A percentile compares a stretch with the other conserved stretches of the same genome.
Conservation (phyloP, 2,888 invertebrate species). For the Phanerotoma sp. region DNA sequence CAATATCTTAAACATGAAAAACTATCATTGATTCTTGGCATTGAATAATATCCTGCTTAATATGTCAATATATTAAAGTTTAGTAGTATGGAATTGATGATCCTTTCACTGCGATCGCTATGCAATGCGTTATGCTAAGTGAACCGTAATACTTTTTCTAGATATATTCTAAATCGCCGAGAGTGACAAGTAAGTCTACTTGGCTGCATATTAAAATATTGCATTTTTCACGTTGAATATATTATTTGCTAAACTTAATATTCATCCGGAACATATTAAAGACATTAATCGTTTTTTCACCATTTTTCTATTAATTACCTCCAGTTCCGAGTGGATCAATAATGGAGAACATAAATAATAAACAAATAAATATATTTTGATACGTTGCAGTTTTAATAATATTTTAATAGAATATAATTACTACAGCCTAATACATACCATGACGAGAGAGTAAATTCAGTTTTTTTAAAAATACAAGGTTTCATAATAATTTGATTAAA, state of each 20-base stretch:
- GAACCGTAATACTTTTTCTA: slow-evolving; percentile 6
- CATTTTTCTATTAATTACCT: neutral
- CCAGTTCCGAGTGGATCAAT: neutral
- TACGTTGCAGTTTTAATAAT: slow-evolving; percentile 49
- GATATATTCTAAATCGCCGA: neutral
- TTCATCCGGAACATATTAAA: neutral
- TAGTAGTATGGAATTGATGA: slow-evolving; percentile 12
- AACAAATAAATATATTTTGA: slow-evolving; percentile 53
- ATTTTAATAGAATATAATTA: slow-evolving; percentile 18
- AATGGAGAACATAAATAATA: slow-evolving; percentile 45
- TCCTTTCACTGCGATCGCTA: neutral
- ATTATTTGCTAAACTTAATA: neutral
- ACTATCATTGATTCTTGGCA: neutral
- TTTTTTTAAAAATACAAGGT: neutral
- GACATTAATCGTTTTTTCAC: neutral
- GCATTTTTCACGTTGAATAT: too few species aligned
- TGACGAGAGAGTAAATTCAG: neutral
- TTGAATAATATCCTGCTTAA: neutral
- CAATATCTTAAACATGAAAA: neutral
- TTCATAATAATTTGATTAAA: too few species aligned
- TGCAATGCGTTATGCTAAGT: neutral
- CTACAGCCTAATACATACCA: slow-evolving; percentile 7
- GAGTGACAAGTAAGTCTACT: too few species aligned
- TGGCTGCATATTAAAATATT: neutral
- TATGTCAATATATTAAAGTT: neutral